phyloP scores from a whole-genome alignment of 2,113 vertebrate genomes.

The Mus spicilegus region DNA sequence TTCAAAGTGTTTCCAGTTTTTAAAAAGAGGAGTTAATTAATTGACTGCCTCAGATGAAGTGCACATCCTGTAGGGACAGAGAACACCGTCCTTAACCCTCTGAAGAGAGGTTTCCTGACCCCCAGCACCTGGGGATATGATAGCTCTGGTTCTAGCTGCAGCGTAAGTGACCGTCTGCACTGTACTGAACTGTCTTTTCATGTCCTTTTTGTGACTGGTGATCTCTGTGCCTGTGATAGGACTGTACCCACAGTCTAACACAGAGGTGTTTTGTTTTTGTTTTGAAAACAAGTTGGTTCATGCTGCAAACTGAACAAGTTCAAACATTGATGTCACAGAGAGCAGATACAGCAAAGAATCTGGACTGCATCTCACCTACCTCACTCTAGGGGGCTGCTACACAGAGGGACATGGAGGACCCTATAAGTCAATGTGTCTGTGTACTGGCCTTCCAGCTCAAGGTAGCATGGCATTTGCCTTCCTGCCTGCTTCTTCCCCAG shows the following conservation, averaged over 20 bases:
- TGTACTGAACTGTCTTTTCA: not conserved
- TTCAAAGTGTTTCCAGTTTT: not conserved
- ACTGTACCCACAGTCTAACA: not conserved
- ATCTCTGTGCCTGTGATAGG: not conserved
- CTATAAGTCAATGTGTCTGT: not conserved
- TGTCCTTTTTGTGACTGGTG: not conserved
- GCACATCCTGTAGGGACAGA: not conserved
- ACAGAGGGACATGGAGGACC: not conserved
- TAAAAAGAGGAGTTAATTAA: not conserved
- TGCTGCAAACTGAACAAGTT: not conserved
- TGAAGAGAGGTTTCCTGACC: not conserved
- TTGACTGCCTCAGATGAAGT: not conserved
- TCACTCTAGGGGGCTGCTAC: not conserved
- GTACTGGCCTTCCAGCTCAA: not conserved
- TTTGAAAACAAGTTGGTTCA: slow-evolving; percentile 6
- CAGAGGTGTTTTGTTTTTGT: not conserved
- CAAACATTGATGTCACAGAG: not conserved
- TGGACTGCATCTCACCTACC: not conserved
- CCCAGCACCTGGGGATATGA: not conserved
- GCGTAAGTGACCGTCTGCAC: not conserved
- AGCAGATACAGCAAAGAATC: not conserved
- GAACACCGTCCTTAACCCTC: not conserved
- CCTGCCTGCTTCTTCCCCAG: not conserved
- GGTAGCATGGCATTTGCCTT: not conserved
- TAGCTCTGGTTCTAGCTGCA: not conserved